A percentile compares a stretch with the other conserved stretches of the same genome.
Conservation (phyloP, 2,797 vertebrate genomes). For the Myotis planiceps region DNA sequence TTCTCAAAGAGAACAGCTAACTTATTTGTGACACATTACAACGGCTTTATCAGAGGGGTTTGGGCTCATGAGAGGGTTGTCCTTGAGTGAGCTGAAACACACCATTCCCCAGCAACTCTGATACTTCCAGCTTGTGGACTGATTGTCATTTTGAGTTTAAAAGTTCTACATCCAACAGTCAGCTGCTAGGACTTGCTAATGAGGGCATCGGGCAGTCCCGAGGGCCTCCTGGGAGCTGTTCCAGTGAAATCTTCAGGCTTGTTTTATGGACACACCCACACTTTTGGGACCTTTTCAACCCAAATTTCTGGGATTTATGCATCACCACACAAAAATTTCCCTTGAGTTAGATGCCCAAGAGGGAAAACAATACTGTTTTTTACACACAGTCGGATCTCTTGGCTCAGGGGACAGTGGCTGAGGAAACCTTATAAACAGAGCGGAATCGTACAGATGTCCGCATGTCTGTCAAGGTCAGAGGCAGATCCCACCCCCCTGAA, state of each 20-base stretch:
- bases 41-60: not conserved
- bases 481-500: rapidly evolving
- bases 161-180: not conserved
- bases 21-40: not conserved
- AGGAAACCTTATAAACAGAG: not conserved
- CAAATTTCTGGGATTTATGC: constrained; percentile 72
- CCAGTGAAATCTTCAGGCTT: not conserved
- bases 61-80: not conserved
- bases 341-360: constrained; percentile 39
- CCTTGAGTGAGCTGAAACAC: not conserved
- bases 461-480: not conserved
- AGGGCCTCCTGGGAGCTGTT: not conserved
- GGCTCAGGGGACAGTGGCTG: not conserved
- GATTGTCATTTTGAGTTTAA: not conserved
- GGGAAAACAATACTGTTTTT: constrained; percentile 64
- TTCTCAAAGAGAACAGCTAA: not conserved
- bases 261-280: constrained; percentile 42
- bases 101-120: not conserved
- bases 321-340: constrained; percentile 73
- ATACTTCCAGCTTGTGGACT: not conserved
- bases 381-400: constrained; percentile 28
- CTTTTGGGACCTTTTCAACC: constrained; percentile 27
- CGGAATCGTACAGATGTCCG: not conserved
- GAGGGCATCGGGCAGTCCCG: not conserved
- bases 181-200: not conserved